Base-by-base conservation (phyloP, 2,113 vertebrate genomes). In the Pelecanus crispus region DNA sequence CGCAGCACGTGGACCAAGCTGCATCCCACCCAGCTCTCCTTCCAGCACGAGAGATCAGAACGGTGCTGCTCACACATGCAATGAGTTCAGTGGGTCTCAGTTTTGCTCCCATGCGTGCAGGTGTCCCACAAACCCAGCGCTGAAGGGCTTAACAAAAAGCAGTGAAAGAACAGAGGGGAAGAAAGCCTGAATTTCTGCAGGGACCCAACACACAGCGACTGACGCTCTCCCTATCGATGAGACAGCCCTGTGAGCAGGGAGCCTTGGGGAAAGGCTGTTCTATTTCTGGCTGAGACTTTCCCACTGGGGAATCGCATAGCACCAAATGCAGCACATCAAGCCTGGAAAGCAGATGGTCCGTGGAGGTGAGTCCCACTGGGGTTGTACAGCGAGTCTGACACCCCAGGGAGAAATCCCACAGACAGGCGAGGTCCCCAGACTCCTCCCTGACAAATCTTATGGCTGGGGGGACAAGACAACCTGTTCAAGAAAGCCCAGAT, bases 351-450 rank as follows among this genome's bases (percentile, higher is more conserved):
- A 97, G 96, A 95, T 92, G 90, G 95, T 38, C 90, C 0, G 32
- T 89, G 96, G 95, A 96, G 91, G 91, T 96, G 91, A 95, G 92
- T 86, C 94, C 87, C 42, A 31, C 77, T 25, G 81, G 1, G 26
- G 58, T 17, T 81, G 63, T 29, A 21, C 87, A 53, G 84, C 3
- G 0, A 53, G 95, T 97, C 96, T 97, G 92, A 45, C 95, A 95
- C 92, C 68, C 68, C 0, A 15, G 65, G 62, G 68, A 96, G 77
- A 89, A 84, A 89, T 66, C 87, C 90, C 77, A 62, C 84, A 81
- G 83, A 4, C 28, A 25, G 38, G 38, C 3, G 1, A 70, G 77
- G 22, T 66, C 77, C 94, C 90, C 84, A 59, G 6, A 73, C 21
- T 29, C 83, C 21, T 65, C 50, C 80, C 75, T 18, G n/a, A 59